These are phyloP conservation scores for Podarcis lilfordi DNA, from an alignment of 2,797 vertebrate species.

Conservation along the genomic window DNA sequence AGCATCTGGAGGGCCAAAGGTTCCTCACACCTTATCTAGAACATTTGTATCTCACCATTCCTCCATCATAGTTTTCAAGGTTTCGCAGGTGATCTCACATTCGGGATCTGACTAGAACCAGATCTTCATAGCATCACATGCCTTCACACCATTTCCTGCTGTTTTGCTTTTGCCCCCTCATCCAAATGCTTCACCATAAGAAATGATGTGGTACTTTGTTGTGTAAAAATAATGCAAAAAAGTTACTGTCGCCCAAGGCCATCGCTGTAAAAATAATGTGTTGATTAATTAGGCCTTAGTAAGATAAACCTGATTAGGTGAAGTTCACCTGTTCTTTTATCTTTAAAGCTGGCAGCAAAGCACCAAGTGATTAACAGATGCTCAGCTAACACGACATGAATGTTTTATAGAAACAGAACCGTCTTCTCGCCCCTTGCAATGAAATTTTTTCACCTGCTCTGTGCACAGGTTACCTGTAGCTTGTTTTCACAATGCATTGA, in stretches of 20 bases:
- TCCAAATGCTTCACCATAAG: not conserved
- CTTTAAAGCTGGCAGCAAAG: constrained; percentile 45
- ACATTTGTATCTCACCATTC: no score
- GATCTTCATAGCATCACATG: no score
- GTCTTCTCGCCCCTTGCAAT: constrained; percentile 44
- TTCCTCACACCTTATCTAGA: no score
- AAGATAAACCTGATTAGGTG: constrained; percentile 44
- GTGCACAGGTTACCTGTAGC: constrained; percentile 40
- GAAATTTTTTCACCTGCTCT: constrained; percentile 58
- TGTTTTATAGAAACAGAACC: constrained; percentile 54
- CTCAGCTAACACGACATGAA: constrained; percentile 51
- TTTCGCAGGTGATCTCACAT: no score
- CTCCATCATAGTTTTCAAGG: no score
- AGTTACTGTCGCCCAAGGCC: no score
- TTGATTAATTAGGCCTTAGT: not conserved
- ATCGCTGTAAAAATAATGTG: not conserved
- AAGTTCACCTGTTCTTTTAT: constrained; percentile 50
- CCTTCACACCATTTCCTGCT: no score
- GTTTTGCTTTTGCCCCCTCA: not conserved
- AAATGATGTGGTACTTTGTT: not conserved
- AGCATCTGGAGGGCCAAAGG: no score
- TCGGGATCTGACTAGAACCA: no score
- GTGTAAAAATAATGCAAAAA: not conserved
- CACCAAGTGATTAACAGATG: constrained; percentile 54
- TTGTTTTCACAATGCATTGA: constrained; percentile 53